Evolutionary conservation across 2,113 vertebrate genomes (phyloP), one percentile per base, ranked within the genome.

Genomic region (Gracilinanus agilis): DNA sequence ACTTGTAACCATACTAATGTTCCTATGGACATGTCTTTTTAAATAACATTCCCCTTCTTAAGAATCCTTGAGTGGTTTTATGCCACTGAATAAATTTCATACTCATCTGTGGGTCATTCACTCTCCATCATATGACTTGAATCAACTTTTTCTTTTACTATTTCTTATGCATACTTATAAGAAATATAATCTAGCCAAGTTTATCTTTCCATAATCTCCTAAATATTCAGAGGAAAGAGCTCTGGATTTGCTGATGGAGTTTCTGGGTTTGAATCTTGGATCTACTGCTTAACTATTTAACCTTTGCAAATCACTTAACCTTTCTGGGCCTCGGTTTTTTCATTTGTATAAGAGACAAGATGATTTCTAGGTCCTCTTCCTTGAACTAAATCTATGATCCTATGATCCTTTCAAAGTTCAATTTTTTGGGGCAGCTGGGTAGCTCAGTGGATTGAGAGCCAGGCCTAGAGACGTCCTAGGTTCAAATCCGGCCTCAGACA

Each of bases 71-170:
- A 83, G 19, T 40, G 67, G 40, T 49, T 89, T 21, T n/a, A 29
- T 90, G 29, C n/a, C 34, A 56, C 54, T 93, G 29, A 88, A 55
- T 95, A 91, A 55, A 44, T 88, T 55, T 90, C 25, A 91, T 53
- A 88, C 16, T 88, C 29, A 55, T 96, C 53, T 92, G 89, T 44
- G 49, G 55, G 61, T 92, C 90, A 90, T 67, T 91, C 34, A 95
- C 24, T 67, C 83, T 93, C n/a, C 27, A 3, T 88, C 90, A 27
- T 93, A 75, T 54, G 16, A 93, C 27, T 16, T 93, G 55, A 92
- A 55, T 24, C 25, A 83, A 44, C 24, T 21, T 83, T 91, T 58
- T 8, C 34, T 90, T 24, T 56, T 34, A 49, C 89, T 89, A 1
- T 91, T 89, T 95, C 89, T 9, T 92, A 49, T 93, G 40, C 29